Evolutionary conservation across 2,797 vertebrate genomes (phyloP), one percentile per base, ranked within the genome.

Genomic region (Pitangus sulphuratus): DNA sequence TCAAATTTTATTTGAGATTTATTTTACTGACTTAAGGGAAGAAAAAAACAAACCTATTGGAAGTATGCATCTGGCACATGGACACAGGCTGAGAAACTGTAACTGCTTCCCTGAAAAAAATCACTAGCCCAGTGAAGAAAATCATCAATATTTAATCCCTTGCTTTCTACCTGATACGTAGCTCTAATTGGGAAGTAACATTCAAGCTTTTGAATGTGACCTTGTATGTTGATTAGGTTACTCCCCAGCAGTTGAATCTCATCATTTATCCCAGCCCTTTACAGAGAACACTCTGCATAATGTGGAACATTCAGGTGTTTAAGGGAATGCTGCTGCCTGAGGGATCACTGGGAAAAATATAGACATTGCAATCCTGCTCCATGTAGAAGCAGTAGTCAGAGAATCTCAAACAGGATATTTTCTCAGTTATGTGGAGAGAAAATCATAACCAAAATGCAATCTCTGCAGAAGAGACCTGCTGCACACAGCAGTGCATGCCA

Each of bases 101-200:
- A 87, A 87, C 70, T 28, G 1, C 21, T 76, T 57, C 66, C 15
- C 65, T n/a, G 48, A 93, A 92, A 65, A 54, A 54, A 51, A 66
- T 64, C 68, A 71, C 50, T 86, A 35, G 5, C 9, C 45, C 42
- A 57, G 17, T 77, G 50, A 90, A 90, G 18, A 88, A 92, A 83
- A 74, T 42, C 33, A 88, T 95, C 76, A 81, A 80, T 93, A 95
- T 95, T 97, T 96, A 84, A 94, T 88, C 47, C 85, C 71, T 72
- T 79, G 44, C 87, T 33, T 96, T 74, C 51, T 28, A 69, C 21
- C 66, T 78, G 58, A 77, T 92, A 65, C 68, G 72, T 65, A 69
- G 31, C 31, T 68, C 68, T 96, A 94, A 94, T 50, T 84, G 91
- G 57, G n/a, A 97, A 91, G 65, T 51, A 89, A 58, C 62, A 88